Evolutionary conservation across 2,113 vertebrate genomes (phyloP), one percentile per base, ranked within the genome.

Genomic region (Ibidorhyncha struthersii): DNA sequence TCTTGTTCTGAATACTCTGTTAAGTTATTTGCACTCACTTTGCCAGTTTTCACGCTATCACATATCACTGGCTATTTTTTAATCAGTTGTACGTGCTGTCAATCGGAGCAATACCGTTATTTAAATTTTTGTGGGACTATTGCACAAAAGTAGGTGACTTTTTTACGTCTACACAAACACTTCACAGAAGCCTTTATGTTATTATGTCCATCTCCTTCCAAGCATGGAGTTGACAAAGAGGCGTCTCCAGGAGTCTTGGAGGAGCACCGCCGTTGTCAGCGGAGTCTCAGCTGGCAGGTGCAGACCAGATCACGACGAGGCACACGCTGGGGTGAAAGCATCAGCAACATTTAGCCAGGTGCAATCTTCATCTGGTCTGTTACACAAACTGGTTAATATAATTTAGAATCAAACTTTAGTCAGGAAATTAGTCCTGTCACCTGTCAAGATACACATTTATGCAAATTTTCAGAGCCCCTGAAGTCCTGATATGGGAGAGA

Each of bases 211-310:
- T 5, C 22, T 32, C 23, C 34, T 73, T 61, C 58, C 38, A 45
- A 80, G n/a, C 12, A 21, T 17, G 10, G 7, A 2, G 4, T 4
- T 50, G 32, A 49, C 21, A 36, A 67, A 80, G 6, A 3, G 3
- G 7, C 2, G 0, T 8, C 62, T 43, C 36, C 47, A 55, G 7
- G 27, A 72, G 32, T 18, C 38, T 32, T 0, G 2, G 10, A 14
- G 30, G 49, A 86, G 12, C 38, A 34, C 7, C 40, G 13, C 8
- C 0, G 0, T 43, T 5, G 0, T 18, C 55, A 47, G 17, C 0
- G 0, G 14, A 32, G 21, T 6, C 70, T 36, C 32, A 38, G 27
- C 27, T 53, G 52, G 17, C 9, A 38, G 40, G 17, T 0, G 0
- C 30, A 13, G 15, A 8, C 8, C 26, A 43, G 17, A 4, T 29